A percentile compares a stretch with the other conserved stretches of the same genome.
Evolutionary conservation across 2,888 invertebrate species (phyloP).

Genomic region (Dusona sp.): DNA sequence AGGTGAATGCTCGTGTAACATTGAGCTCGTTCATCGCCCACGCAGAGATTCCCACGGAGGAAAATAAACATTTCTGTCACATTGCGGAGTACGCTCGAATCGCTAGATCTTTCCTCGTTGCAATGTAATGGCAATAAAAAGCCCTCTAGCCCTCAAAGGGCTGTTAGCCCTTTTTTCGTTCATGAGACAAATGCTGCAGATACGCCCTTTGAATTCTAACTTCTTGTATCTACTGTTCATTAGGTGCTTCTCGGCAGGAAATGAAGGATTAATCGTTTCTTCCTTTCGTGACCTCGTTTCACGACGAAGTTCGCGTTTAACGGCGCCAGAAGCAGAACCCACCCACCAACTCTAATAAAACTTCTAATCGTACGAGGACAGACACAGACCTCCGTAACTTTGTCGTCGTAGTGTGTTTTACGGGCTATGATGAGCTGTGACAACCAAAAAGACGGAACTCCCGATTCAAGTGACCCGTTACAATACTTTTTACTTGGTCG

Average conservation of each 20-base stretch:
- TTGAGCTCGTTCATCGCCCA: slow-evolving; percentile 61
- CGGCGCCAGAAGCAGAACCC: slow-evolving; percentile 25
- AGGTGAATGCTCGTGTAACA: slow-evolving; percentile 81
- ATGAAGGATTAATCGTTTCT: slow-evolving; percentile 51
- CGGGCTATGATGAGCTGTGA: neutral
- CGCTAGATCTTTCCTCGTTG: neutral
- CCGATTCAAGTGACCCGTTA: neutral
- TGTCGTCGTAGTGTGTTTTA: slow-evolving; percentile 10
- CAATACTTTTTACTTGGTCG: neutral
- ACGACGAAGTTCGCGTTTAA: slow-evolving; percentile 36
- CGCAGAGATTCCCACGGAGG: slow-evolving; percentile 55
- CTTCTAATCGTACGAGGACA: slow-evolving; percentile 33
- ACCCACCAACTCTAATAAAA: slow-evolving; percentile 53
- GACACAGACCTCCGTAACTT: slow-evolving; percentile 23
- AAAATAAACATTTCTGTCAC: slow-evolving; percentile 7
- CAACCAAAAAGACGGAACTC: neutral
- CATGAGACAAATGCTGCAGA: neutral
- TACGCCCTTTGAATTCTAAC: neutral
- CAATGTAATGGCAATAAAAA: neutral
- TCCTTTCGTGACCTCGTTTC: slow-evolving; percentile 55
- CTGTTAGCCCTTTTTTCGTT: neutral
- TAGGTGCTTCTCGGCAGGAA: neutral
- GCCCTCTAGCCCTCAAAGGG: neutral
- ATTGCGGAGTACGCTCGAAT: neutral
- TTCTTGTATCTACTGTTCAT: neutral